Percentiles rank a stretch among this genome's conserved stretches.
Evolutionary conservation across 2,113 vertebrate species (phyloP).

Genomic region (Pandion haliaetus): DNA sequence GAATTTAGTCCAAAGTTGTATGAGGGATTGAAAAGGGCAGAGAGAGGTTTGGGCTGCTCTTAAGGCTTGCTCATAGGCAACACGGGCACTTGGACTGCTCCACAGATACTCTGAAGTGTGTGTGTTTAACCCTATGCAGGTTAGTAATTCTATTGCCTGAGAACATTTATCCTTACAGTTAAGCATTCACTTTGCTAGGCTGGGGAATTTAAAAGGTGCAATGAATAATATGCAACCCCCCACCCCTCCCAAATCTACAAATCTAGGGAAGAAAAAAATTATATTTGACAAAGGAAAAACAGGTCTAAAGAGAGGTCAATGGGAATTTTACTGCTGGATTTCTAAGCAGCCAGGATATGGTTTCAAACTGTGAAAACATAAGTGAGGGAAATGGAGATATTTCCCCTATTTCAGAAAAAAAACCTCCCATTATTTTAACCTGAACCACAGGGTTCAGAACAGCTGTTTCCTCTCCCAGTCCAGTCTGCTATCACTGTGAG

Average conservation of each 20-base stretch:
- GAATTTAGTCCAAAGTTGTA: not conserved
- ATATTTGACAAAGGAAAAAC: not conserved
- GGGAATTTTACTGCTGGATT: not conserved
- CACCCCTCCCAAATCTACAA: not conserved
- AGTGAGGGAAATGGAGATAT: not conserved
- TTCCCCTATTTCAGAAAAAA: not conserved
- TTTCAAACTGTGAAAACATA: not conserved
- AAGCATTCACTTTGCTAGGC: not conserved
- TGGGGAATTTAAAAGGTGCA: not conserved
- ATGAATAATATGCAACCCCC: not conserved
- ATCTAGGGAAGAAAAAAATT: not conserved
- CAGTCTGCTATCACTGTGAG: not conserved
- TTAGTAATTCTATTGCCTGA: no score
- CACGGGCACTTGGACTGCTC: not conserved
- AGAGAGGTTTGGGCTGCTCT: not conserved
- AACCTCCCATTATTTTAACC: not conserved
- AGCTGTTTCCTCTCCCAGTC: not conserved
- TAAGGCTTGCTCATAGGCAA: not conserved
- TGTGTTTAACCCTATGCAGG: not conserved
- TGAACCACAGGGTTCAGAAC: not conserved
- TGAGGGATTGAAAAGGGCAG: not conserved
- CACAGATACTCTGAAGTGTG: no score
- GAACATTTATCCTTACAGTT: not conserved
- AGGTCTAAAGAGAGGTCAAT: not conserved
- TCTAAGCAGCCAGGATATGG: not conserved